Evolutionary conservation across 2,113 vertebrate genomes (phyloP).

Genomic region (Podocnemis expansa): DNA sequence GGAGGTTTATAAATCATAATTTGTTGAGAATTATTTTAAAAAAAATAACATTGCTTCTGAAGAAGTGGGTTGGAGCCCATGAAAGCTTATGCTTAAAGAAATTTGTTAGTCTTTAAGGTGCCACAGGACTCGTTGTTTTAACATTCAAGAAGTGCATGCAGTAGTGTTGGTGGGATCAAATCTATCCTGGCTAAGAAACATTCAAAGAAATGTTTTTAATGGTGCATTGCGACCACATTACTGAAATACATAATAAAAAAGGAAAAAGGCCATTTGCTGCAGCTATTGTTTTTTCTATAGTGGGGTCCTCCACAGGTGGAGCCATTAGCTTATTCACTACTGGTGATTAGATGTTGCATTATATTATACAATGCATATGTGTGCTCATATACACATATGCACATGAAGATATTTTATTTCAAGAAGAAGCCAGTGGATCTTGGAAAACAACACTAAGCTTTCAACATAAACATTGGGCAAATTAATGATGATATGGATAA

Average conservation of each 20-base stretch:
- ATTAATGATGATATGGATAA: slow-evolving; percentile 34
- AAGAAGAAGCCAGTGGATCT: slow-evolving; percentile 38
- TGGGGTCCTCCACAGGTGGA: not conserved
- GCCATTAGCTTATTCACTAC: not conserved
- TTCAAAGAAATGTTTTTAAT: not conserved
- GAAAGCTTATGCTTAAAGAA: too few relatives aligned
- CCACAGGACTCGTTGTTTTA: too few relatives aligned
- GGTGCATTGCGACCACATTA: not conserved
- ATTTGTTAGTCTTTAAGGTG: too few relatives aligned
- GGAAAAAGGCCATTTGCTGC: not conserved
- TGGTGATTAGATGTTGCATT: not conserved
- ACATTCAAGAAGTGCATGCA: not conserved
- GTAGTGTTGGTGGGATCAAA: not conserved
- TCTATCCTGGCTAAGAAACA: not conserved
- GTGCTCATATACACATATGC: not conserved
- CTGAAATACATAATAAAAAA: too few relatives aligned
- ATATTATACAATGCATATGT: not conserved
- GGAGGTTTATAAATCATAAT: not conserved
- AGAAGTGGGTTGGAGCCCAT: too few relatives aligned
- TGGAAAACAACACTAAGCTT: slow-evolving; percentile 36
- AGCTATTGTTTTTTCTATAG: not conserved
- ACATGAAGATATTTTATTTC: slow-evolving; percentile 24
- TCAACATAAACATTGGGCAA: slow-evolving; percentile 22
- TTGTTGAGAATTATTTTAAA: not conserved
- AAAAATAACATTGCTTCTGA: too few relatives aligned